Conservation (phyloP, 92 coral and sea anemone species). For the Siderastrea radians region DNA sequence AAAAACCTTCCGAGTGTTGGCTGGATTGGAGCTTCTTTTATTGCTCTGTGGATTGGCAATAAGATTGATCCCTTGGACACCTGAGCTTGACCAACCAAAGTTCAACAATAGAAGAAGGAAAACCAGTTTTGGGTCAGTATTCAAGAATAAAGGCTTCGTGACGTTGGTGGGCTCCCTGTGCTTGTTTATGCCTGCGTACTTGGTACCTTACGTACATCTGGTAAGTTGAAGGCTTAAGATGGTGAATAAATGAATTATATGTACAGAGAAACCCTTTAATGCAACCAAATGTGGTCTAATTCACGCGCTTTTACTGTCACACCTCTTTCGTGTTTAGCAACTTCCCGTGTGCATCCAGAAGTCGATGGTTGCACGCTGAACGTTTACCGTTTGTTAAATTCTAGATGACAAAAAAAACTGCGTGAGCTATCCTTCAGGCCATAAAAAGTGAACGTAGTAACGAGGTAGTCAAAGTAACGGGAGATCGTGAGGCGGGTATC, state of each 20-base stretch:
- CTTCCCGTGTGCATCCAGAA: no score
- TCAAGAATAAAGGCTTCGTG: conserved; percentile 27
- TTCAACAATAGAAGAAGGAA: not conserved
- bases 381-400: no score
- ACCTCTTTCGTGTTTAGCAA: no score
- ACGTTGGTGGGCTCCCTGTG: conserved; percentile 1
- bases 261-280: no score
- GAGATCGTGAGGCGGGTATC: no score
- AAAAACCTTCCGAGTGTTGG: conserved; percentile 15
- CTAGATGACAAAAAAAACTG: no score
- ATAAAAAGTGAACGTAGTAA: no score
- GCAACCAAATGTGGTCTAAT: not conserved
- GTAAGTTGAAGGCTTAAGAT: not conserved
- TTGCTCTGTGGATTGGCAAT: conserved; percentile 21
- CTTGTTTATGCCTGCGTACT: conserved; percentile 15
- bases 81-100: not conserved
- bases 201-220: conserved; percentile 47
- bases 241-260: no score
- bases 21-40: conserved; percentile 17
- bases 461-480: no score
- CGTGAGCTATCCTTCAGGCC: no score
- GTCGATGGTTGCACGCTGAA: no score
- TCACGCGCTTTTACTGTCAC: not conserved
- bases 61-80: not conserved
- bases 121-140: conserved; percentile 26